Base-by-base conservation (phyloP, 2,113 vertebrate species). In the Dicaeum eximium region DNA sequence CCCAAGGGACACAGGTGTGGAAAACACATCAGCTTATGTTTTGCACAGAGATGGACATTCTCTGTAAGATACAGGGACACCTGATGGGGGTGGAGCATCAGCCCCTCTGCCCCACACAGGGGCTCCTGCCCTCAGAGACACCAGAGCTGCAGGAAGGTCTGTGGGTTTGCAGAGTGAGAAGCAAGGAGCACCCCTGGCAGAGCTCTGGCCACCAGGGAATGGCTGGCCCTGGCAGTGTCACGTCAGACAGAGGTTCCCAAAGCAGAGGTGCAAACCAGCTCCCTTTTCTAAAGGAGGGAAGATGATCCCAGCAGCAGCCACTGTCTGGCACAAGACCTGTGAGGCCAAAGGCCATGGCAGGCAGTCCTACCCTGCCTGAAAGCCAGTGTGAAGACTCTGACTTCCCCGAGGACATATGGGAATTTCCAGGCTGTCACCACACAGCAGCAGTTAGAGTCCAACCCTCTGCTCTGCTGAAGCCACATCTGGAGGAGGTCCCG, bases 371-470 rank as follows among this genome's bases (percentile, higher is more conserved):
- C 33, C 84, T 33, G 89, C 69, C 80, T 6, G 0, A 50, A 66
- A 24, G 19, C 57, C 1, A 3, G 4, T 0, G 1, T 4, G 66
- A 65, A 0, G 2, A 27, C 37, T 35, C 44, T 0, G 0, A 51
- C 40, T 45, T 53, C 58, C 69, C 51, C 0, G 0, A 28, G 47
- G 56, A 48, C 4, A 0, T 2, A 16, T 45, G 71, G 79, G 86
- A 65, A 80, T 66, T 77, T 86, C 90, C 88, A 77, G 82, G 50
- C 25, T 47, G 70, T 11, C 58, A 85, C 9, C n/a, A 38, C 4
- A 6, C 25, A 86, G 71, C 78, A 85, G 54, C 42, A 82, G 25
- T 11, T n/a, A 35, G n/a, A 38, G 33, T 20, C 54, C 45, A 53
- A 45, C 21, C 54, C 74, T 80, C 54, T 47, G 28, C 20, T 73